Base-by-base conservation (phyloP, 2,888 invertebrate genomes). In the Rhamphomyia laevipes region DNA sequence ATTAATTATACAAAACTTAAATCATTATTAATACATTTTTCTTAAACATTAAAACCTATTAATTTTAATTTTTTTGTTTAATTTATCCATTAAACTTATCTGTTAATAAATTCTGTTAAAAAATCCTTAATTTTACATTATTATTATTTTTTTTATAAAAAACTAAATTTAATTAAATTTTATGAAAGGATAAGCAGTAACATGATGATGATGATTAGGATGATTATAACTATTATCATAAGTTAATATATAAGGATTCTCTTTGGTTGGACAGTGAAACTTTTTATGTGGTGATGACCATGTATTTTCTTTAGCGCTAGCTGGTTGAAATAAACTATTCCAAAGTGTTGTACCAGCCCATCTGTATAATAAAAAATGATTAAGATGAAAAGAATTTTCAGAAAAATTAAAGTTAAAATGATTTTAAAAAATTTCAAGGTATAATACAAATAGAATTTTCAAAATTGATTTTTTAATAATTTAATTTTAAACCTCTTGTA, bases 321-420 rank as follows among this genome's bases (percentile, higher is more conserved):
- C 65, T 13, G 74, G 73, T 59, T 75, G 67, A 53, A 77, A 51
- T 57, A 77, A 61, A 53, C 74, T 76, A 56, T 76, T 76, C 77
- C 77, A 77, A 9, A 77, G 50, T n/a, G 69, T 66, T 53, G 73
- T 74, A 6, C 73, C 69, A 55, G 70, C 76, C 56, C 54, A 58
- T 43, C 57, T 57, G 45, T 15, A n/a, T n/a, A n/a, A 37, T 45
- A 30, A 17, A 23, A 11, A 18, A 42, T n/a, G 35, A 51, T 18
- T 15, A 43, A 47, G 16, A 30, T 7, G 7, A 16, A 16, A 43
- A 30, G 10, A 43, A 43, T 4, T 35, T 35, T 18, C 13, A 40
- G 11, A 27, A 21, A 43, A 15, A 11, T 30, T 31, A 30, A 33
- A 18, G 16, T 35, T 4, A 37, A 49, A 49, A 41, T 45, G 13